Evolutionary conservation across 1,140 invertebrate genomes (phyloP), one percentile per base, ranked within the genome.

Genomic region (Arctopsyche grandis): DNA sequence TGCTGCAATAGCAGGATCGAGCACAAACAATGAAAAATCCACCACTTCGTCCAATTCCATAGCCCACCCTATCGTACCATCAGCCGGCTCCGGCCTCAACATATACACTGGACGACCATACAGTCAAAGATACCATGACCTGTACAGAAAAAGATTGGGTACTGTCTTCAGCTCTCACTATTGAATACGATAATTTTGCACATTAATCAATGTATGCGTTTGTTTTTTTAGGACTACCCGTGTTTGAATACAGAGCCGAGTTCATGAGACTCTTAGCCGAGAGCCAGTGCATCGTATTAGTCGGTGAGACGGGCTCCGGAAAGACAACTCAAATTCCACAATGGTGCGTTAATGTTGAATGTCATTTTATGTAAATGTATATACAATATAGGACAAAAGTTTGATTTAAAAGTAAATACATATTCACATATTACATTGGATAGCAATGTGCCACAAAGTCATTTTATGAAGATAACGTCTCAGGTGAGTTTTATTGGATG

Each of bases 271-370:
- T 97, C 14, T 87, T 99, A 0, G 92, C 93, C 29, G 94, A 96
- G 16, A 93, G 98, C 87, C 96, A 98, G 84, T 95, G 93, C 83
- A 95, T 99, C 58, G 97, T 99, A 7, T 88, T 99, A 0, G 97
- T 99, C 9, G 98, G 98, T 84, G 98, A 99, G 89, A 99, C 97
- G 46, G 96, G 97, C 9, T 98, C 96, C 78, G 98, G 98, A 0
- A 99, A 99, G 90, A 99, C 98, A 0, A 99, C 98, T 29, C 98
- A 96, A 84, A 96, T 96, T 83, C 94, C 94, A 0, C 95, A 97
- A 79, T 82, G 81, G 81, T 82, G 44, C n/a, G 24, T 43, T 78
- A 38, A 70, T 52, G 24, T 77, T 19, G 19, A 46, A 5, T 19
- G 5, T 44, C n/a, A n/a, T n/a, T n/a, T n/a, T n/a, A n/a, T n/a